phyloP scores from a whole-genome alignment of 2,113 vertebrate species.

The Heterotis niloticus region DNA sequence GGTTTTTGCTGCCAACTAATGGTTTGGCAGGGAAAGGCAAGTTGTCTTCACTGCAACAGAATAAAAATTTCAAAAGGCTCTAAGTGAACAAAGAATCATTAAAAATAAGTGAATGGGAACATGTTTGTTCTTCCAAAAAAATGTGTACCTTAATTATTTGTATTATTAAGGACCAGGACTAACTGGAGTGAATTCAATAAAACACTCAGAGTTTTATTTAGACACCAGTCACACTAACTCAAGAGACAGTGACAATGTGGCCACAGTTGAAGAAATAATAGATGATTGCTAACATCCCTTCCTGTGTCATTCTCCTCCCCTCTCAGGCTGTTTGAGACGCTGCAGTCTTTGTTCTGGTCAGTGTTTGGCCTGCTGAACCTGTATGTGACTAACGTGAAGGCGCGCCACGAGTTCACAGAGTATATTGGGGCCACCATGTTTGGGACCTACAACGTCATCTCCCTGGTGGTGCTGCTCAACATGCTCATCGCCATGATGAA shows the following conservation, averaged over 20 bases:
- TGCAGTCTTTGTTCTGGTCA: conserved; percentile 87
- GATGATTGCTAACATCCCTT: not conserved
- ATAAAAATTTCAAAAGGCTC: too few relatives aligned
- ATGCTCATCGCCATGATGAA: conserved; percentile 93
- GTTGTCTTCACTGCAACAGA: too few relatives aligned
- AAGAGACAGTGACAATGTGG: not conserved
- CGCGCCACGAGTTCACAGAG: conserved; percentile 82
- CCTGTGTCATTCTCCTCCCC: not conserved
- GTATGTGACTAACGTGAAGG: conserved; percentile 84
- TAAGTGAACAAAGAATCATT: too few relatives aligned
- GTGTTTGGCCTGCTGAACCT: conserved; percentile 81
- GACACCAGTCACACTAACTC: not conserved
- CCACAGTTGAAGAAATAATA: not conserved
- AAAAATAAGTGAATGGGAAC: too few relatives aligned
- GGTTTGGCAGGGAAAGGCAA: too few relatives aligned
- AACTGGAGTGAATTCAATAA: too few relatives aligned
- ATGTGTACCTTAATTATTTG: too few relatives aligned
- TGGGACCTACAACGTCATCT: conserved; percentile 86
- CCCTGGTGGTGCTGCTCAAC: conserved; percentile 81
- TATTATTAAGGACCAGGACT: too few relatives aligned
- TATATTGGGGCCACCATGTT: conserved; percentile 88
- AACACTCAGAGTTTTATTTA: too few relatives aligned
- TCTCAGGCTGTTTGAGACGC: conserved; percentile 79
- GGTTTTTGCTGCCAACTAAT: too few relatives aligned
- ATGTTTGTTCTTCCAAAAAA: too few relatives aligned